phyloP scores from a whole-genome alignment of 64 coral and sea anemone species.

The Catalaphyllia jardinei region DNA sequence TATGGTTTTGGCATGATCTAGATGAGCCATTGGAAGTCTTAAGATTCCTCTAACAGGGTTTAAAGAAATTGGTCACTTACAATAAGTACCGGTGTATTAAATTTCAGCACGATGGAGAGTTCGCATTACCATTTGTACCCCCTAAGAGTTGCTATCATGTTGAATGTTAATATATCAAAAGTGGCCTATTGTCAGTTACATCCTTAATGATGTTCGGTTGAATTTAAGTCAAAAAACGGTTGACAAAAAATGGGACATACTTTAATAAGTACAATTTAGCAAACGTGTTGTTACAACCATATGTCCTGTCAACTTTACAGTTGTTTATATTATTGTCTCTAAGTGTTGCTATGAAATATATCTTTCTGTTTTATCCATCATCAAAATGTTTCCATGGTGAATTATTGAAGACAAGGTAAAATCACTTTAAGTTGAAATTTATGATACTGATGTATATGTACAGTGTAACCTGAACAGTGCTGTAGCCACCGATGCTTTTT shows the following conservation, averaged over 20 bases:
- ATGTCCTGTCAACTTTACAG: too few species aligned
- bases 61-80: conserved; percentile 31
- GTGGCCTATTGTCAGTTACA: conserved; percentile 29
- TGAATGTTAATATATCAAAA: conserved; percentile 41
- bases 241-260: conserved; percentile 40
- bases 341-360: too few species aligned
- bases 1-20: conserved; percentile 42
- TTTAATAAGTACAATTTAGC: conserved; percentile 31
- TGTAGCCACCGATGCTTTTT: conserved; percentile 32
- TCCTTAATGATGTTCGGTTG: conserved; percentile 8
- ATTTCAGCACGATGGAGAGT: conserved; percentile 30
- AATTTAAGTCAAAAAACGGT: not conserved
- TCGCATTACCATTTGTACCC: conserved; percentile 9
- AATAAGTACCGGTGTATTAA: conserved; percentile 19
- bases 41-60: conserved; percentile 6
- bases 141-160: conserved; percentile 37
- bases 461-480: conserved; percentile 35
- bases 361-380: conserved; percentile 31
- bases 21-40: conserved; percentile 29
- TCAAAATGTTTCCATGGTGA: conserved; percentile 22
- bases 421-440: conserved; percentile 38
- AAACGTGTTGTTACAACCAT: not conserved
- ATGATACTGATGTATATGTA: conserved; percentile 36
- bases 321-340: not conserved
- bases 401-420: conserved; percentile 29